These are phyloP conservation scores for Eulacestoma nigropectus DNA, from an alignment of 2,113 vertebrate species.

Conservation along the genomic window DNA sequence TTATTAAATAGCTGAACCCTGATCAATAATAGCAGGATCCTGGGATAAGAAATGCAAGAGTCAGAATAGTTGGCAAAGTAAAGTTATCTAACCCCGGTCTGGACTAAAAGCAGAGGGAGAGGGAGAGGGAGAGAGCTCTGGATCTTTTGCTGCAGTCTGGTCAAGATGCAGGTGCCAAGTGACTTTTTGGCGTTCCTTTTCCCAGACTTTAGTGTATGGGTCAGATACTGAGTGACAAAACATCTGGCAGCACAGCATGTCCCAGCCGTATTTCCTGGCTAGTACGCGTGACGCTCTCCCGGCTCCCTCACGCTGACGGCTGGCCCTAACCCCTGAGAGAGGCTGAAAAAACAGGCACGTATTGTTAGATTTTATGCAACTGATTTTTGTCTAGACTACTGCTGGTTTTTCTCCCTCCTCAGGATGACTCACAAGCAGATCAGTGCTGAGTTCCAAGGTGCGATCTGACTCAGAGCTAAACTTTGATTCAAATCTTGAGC, in stretches of 20 bases:
- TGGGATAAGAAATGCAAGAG: neutral
- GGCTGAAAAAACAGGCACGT: neutral
- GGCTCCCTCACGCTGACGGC: neutral
- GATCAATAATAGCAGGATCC: neutral
- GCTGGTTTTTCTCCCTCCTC: neutral
- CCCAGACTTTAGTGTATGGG: neutral
- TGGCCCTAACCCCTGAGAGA: neutral
- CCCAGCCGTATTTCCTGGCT: neutral
- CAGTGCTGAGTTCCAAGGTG: neutral
- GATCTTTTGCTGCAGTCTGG: neutral
- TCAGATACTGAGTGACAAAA: neutral
- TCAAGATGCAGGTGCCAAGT: neutral
- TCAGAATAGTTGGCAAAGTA: neutral
- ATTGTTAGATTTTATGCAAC: slow-evolving; percentile 10
- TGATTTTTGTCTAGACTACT: slow-evolving; percentile 3
- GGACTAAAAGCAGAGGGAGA: neutral
- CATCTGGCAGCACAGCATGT: neutral
- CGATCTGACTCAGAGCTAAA: slow-evolving; percentile 47
- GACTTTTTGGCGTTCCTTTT: neutral
- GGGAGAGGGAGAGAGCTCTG: neutral
- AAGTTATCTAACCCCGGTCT: neutral
- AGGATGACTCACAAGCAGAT: neutral
- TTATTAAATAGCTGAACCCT: neutral
- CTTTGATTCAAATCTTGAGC: neutral
- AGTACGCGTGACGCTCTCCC: neutral